phyloP scores from a whole-genome alignment of 2,888 invertebrate genomes.

The Aromia moschata region DNA sequence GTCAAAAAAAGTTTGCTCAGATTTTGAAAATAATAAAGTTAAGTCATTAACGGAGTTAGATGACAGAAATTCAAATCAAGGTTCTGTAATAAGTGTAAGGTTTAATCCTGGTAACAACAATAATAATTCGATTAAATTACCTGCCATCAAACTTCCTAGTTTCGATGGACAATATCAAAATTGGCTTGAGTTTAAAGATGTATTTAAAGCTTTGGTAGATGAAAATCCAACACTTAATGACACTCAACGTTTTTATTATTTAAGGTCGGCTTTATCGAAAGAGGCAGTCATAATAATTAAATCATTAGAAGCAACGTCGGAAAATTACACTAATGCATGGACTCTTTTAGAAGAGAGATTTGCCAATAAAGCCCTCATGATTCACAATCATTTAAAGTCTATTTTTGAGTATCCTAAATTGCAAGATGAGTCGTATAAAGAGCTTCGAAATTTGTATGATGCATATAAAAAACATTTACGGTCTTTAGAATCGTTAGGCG shows the following conservation, averaged over 20 bases:
- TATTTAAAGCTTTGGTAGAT: conserved; percentile 19
- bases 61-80: not conserved
- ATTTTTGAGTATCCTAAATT: conserved; percentile 5
- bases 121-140: conserved; percentile 16
- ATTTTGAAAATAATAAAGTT: not conserved
- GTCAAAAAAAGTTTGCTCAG: not conserved
- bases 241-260: conserved; percentile 19
- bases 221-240: conserved; percentile 3
- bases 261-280: conserved; percentile 7
- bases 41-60: too few species aligned
- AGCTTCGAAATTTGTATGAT: conserved; percentile 13
- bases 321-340: conserved; percentile 13
- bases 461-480: conserved; percentile 16
- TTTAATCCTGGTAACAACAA: not conserved
- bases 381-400: conserved; percentile 11
- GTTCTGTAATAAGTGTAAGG: too few species aligned
- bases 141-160: conserved; percentile 23
- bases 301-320: conserved; percentile 14
- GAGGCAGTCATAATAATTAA: conserved; percentile 5
- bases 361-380: conserved; percentile 10
- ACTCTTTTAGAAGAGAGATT: conserved; percentile 2
- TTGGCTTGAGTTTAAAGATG: conserved; percentile 30
- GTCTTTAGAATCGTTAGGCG: conserved; percentile 10
- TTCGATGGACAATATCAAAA: conserved; percentile 22
- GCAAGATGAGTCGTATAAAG: conserved; percentile 8